A percentile compares a stretch with the other conserved stretches of the same genome.
Evolutionary conservation across 2,797 vertebrate genomes (phyloP).

Genomic region (Molossus molossus): DNA sequence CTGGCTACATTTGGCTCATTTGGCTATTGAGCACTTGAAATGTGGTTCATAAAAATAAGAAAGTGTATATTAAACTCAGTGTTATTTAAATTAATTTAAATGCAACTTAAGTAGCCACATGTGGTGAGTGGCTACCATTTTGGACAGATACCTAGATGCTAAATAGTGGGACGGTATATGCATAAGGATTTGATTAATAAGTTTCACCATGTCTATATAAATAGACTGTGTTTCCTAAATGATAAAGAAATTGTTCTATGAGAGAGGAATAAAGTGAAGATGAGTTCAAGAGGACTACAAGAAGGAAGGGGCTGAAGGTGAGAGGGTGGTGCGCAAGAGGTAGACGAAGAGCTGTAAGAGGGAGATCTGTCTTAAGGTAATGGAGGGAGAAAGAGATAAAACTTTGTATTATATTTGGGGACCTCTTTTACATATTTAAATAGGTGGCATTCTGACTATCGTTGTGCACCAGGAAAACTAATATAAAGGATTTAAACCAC

Average conservation of each 20-base stretch:
- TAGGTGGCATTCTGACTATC: not conserved
- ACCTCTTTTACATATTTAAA: slow-evolving; percentile 60
- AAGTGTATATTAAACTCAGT: not conserved
- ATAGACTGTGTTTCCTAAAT: not conserved
- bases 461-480: not conserved
- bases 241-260: not conserved
- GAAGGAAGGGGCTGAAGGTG: not conserved
- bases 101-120: not conserved
- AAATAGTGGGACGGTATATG: not conserved
- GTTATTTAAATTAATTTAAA: slow-evolving; percentile 16
- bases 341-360: not conserved
- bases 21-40: not conserved
- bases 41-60: not conserved
- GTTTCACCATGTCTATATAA: not conserved
- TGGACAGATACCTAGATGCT: not conserved
- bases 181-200: not conserved
- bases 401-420: not conserved
- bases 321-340: not conserved
- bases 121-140: not conserved
- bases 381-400: not conserved
- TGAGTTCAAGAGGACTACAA: not conserved
- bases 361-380: not conserved
- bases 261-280: not conserved
- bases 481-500: slow-evolving; percentile 39
- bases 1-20: not conserved